Conservation (phyloP, 1,140 invertebrate genomes). For the Oscheius sp. region DNA sequence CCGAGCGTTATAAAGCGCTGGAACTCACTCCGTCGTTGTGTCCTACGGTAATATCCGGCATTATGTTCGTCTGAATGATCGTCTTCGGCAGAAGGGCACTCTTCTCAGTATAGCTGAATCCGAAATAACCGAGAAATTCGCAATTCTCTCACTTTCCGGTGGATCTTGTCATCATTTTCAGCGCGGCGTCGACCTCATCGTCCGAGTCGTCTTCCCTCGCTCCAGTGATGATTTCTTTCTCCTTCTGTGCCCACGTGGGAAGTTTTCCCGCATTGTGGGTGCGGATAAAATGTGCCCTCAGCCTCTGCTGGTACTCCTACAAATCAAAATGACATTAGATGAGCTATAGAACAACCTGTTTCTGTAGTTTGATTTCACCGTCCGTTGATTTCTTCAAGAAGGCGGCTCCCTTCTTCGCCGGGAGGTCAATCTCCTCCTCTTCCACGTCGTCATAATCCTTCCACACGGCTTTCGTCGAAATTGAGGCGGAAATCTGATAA, state of each 20-base stretch:
- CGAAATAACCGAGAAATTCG: not conserved
- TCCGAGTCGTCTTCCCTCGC: not conserved
- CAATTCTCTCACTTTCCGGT: not conserved
- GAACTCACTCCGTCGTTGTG: slow-evolving; percentile 5
- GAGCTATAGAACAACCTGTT: not conserved
- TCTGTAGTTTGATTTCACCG: not conserved
- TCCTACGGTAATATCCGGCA: slow-evolving; percentile 4
- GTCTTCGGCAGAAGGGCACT: not conserved
- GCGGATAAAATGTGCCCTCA: not conserved
- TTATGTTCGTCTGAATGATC: not conserved
- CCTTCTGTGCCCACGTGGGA: not conserved
- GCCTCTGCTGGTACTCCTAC: slow-evolving; percentile 7
- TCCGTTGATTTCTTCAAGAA: not conserved
- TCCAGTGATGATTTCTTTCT: not conserved
- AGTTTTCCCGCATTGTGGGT: not conserved
- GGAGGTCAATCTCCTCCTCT: not conserved
- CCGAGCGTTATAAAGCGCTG: not conserved
- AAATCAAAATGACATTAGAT: not conserved
- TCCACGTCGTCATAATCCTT: not conserved
- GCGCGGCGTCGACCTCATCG: not conserved
- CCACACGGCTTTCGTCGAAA: not conserved
- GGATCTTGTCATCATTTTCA: not conserved
- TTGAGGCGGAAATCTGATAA: not conserved
- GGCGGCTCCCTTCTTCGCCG: not conserved
- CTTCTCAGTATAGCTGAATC: not conserved